phyloP scores from a whole-genome alignment of 1,140 invertebrate species.

The Bombus polaris region DNA sequence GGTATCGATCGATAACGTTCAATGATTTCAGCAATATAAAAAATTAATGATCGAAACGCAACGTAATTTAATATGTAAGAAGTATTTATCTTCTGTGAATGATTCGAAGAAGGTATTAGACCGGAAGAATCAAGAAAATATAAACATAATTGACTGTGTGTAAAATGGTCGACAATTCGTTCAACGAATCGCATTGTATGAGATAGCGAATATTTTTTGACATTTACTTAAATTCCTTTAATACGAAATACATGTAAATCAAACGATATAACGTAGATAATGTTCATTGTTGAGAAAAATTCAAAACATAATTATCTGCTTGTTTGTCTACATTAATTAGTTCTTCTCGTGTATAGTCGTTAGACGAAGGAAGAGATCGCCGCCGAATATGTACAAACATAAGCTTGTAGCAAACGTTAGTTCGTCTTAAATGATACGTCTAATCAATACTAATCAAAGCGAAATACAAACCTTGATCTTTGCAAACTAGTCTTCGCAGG shows the following conservation, averaged over 20 bases:
- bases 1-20: background rate
- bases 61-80: no score
- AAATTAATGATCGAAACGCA: no score
- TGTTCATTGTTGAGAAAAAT: background rate
- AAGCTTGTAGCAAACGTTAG: background rate
- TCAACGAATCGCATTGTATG: no score
- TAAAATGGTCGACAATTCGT: no score
- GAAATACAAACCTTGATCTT: constrained; percentile 12
- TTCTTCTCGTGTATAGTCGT: background rate
- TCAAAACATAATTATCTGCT: background rate
- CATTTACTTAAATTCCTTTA: no score
- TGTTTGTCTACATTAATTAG: background rate
- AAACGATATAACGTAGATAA: background rate
- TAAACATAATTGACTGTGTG: no score
- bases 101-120: no score
- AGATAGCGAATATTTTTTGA: no score
- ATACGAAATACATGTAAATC: no score
- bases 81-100: no score
- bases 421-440: constrained; percentile 17
- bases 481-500: background rate
- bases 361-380: background rate
- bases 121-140: no score
- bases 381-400: background rate
- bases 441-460: constrained; percentile 36
- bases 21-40: background rate